Conservation (phyloP, 2,113 vertebrate genomes). For the Sylvietta virens region DNA sequence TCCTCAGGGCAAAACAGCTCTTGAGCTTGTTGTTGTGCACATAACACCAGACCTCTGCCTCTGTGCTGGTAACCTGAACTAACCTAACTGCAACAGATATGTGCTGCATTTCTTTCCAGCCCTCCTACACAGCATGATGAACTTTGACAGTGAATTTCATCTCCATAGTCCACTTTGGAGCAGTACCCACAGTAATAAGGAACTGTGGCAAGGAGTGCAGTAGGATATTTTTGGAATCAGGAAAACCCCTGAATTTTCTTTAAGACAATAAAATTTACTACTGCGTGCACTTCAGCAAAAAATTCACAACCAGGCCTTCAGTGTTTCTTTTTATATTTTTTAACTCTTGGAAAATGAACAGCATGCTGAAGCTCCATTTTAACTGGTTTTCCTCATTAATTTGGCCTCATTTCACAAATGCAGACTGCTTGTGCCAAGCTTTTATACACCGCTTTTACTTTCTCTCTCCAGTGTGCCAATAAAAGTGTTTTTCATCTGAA, state of each 20-base stretch:
- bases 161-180: not conserved
- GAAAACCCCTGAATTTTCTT: not conserved
- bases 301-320: not conserved
- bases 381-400: not conserved
- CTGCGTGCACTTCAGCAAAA: not conserved
- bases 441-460: not conserved
- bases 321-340: not conserved
- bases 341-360: not conserved
- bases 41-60: not conserved
- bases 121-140: not conserved
- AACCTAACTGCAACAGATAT: not conserved
- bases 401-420: slow-evolving; percentile 9
- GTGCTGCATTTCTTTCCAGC: not conserved
- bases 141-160: not conserved
- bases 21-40: not conserved
- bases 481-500: slow-evolving; percentile 45
- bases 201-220: not conserved
- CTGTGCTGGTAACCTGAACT: not conserved
- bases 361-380: not conserved
- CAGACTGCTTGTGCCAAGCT: not conserved
- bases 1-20: not conserved
- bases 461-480: not conserved
- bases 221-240: not conserved
- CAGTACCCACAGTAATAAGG: not conserved
- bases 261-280: not conserved